Evolutionary conservation across 2,888 invertebrate species (phyloP), one percentile per base, ranked within the genome.

Genomic region (Anthoptus insignis): DNA sequence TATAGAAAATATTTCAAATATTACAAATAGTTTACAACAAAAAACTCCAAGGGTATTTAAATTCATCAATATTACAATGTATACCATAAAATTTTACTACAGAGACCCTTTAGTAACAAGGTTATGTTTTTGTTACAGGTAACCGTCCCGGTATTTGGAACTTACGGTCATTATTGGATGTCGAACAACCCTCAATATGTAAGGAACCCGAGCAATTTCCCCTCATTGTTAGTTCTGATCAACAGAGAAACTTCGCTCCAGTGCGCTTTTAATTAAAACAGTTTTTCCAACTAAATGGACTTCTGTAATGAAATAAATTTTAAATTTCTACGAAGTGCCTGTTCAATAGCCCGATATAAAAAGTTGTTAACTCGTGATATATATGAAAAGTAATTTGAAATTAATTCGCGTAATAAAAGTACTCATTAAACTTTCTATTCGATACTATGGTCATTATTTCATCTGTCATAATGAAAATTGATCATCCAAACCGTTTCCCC

Each of bases 121-220:
- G 49, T 56, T 56, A n/a, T 47, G 47, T 56, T 50, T 61, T 68
- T 63, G 65, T 66, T 70, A 24, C 68, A 68, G 70, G 70, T 70
- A 66, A 45, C 63, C 34, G 56, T 19, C 19, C 56, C 45, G 32
- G 53, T 52, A 22, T 60, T 56, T 14, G 49, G n/a, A 63, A 63
- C 56, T 54, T 63, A 56, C 21, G 56, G 56, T 56, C 61, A 49
- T 63, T 63, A 56, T 63, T 56, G 63, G 56, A 63, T 49, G 63
- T 63, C 63, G 63, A 56, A 56, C 63, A 56, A 49, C 27, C 56
- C 24, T 34, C 63, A 63, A 63, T 63, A 56, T 63, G 56, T 63
- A 56, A 49, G 56, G 56, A 63, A 56, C 63, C 47, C 56, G 14
- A 47, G 56, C 39, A 56, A 63, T 63, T 56, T 63, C 61, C 61